Percentiles rank a stretch among this genome's conserved stretches.
Conservation (phyloP, 2,113 vertebrate species). For the Eulacestoma nigropectus region DNA sequence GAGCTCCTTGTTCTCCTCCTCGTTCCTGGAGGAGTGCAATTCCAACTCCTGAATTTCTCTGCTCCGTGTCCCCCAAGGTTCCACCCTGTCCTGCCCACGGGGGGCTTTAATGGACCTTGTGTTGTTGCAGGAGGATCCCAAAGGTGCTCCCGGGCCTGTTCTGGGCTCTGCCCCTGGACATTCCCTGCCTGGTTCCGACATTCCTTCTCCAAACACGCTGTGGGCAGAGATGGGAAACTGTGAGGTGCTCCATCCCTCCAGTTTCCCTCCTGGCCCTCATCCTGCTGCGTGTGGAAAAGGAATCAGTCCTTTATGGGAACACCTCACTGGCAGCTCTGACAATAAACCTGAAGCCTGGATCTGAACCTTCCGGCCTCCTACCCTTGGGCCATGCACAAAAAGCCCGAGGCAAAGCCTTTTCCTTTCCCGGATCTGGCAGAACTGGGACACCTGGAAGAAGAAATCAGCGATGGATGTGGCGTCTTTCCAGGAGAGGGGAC, state of each 20-base stretch:
- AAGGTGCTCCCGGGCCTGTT: neutral
- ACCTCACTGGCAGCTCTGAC: neutral
- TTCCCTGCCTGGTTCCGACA: neutral
- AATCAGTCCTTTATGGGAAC: fast-evolving
- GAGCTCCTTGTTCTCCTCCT: neutral
- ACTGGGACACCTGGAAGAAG: neutral
- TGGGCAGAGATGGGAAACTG: neutral
- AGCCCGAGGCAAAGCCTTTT: neutral
- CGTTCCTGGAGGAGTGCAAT: neutral
- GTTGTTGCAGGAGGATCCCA: neutral
- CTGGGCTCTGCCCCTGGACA: neutral
- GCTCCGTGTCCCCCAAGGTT: neutral
- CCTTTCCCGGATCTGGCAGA: neutral
- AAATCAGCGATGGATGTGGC: neutral
- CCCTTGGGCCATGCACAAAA: neutral
- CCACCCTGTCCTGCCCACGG: neutral
- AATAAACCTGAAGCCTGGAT: neutral
- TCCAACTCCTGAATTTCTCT: neutral
- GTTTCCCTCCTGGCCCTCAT: too few species aligned
- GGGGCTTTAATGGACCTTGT: neutral
- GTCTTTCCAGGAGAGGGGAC: neutral
- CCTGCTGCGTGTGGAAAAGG: neutral
- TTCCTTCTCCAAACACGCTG: neutral
- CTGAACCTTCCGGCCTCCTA: neutral
- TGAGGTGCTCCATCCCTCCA: neutral